Percentiles rank a stretch among this genome's conserved stretches.
Conservation (phyloP, 2,888 invertebrate genomes). For the Tuberolachnus salignus region DNA sequence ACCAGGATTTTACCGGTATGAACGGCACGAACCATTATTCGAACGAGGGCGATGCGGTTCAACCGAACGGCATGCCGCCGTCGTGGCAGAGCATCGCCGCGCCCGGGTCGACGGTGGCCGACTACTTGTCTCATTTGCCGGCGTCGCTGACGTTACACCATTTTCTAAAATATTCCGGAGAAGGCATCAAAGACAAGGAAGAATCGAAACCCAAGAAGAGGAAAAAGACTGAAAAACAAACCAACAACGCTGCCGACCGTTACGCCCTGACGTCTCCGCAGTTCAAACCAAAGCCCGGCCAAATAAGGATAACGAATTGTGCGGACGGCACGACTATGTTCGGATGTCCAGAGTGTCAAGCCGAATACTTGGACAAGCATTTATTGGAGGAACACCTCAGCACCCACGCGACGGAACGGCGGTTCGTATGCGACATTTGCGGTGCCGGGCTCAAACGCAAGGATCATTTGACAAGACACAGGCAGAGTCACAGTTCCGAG, state of each 20-base stretch:
- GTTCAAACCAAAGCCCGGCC: constrained; percentile 82
- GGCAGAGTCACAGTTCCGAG: constrained; percentile 87
- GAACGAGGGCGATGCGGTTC: constrained; percentile 60
- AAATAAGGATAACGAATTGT: constrained; percentile 69
- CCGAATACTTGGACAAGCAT: constrained; percentile 86
- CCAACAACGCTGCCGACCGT: constrained; percentile 68
- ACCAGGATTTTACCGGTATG: constrained; percentile 27
- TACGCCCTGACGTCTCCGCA: constrained; percentile 66
- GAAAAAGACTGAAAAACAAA: constrained; percentile 80
- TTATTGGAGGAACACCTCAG: constrained; percentile 84
- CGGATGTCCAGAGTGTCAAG: constrained; percentile 87
- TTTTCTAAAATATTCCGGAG: constrained; percentile 78
- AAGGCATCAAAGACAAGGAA: constrained; percentile 68
- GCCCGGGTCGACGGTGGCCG: constrained; percentile 81
- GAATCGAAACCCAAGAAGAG: constrained; percentile 66
- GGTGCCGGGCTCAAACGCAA: constrained; percentile 86
- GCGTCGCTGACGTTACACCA: constrained; percentile 81
- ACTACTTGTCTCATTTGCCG: constrained; percentile 76
- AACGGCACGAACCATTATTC: constrained; percentile 20
- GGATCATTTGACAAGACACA: constrained; percentile 84
- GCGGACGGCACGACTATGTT: constrained; percentile 82
- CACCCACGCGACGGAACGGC: constrained; percentile 82
- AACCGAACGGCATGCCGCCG: constrained; percentile 58
- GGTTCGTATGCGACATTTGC: constrained; percentile 87
- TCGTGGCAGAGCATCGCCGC: constrained; percentile 73